phyloP scores from a whole-genome alignment of 2,113 vertebrate species.

The Saimiri boliviensis region DNA sequence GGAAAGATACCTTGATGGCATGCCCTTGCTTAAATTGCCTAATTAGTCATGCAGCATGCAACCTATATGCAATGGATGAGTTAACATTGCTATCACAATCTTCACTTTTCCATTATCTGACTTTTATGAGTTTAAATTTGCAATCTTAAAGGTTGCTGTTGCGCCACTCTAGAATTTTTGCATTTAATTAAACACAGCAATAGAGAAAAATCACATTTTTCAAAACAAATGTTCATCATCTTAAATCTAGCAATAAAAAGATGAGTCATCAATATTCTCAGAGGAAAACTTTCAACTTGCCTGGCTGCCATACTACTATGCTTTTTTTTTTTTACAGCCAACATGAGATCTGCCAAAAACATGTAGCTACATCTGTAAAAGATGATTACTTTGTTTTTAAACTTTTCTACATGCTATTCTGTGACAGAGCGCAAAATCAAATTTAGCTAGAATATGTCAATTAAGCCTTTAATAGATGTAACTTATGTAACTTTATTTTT shows the following conservation, averaged over 20 bases:
- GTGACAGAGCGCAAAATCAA: constrained; percentile 34
- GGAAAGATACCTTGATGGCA: constrained; percentile 27
- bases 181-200: constrained; percentile 69
- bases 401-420: constrained; percentile 48
- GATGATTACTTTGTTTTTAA: constrained; percentile 45
- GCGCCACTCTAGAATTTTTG: constrained; percentile 46
- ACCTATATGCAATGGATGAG: constrained; percentile 60
- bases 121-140: constrained; percentile 77
- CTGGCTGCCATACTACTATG: constrained; percentile 63
- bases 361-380: constrained; percentile 25
- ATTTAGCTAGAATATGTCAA: not conserved
- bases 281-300: constrained; percentile 68
- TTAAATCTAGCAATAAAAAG: constrained; percentile 76
- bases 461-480: not conserved
- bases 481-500: constrained; percentile 23
- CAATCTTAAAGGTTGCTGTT: constrained; percentile 68
- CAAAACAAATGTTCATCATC: constrained; percentile 73
- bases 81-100: constrained; percentile 68
- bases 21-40: constrained; percentile 59
- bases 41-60: constrained; percentile 74
- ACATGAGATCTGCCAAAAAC: constrained; percentile 68
- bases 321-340: constrained; percentile 54
- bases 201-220: constrained; percentile 68
- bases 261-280: constrained; percentile 72
- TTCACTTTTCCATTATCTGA: constrained; percentile 77